phyloP scores from a whole-genome alignment of 2,113 vertebrate species.

The Lethenteron camtschaticum region DNA sequence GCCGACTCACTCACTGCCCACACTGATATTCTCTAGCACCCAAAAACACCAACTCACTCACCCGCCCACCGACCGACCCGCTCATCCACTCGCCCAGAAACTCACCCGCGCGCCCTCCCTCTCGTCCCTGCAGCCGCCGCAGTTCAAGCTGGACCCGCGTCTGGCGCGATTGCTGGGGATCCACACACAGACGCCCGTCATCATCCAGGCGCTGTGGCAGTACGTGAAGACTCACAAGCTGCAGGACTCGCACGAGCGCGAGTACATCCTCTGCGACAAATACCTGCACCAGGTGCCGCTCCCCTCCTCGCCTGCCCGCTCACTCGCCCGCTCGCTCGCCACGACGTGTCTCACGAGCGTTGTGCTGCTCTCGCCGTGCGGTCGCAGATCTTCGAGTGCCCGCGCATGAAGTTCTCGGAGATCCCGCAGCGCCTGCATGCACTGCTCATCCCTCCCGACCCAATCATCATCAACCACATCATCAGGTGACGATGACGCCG shows the following conservation, averaged over 20 bases:
- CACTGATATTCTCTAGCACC: too few relatives aligned
- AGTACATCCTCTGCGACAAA: slow-evolving; percentile 63
- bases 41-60: too few relatives aligned
- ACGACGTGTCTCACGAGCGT: neutral
- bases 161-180: slow-evolving; percentile 57
- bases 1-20: too few relatives aligned
- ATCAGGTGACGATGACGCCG: slow-evolving; percentile 43
- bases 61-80: too few relatives aligned
- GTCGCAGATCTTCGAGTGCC: slow-evolving; percentile 51
- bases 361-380: slow-evolving; percentile 5
- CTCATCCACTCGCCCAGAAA: too few relatives aligned
- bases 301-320: neutral
- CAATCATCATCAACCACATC: slow-evolving; percentile 94
- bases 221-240: slow-evolving; percentile 73
- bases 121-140: slow-evolving; percentile 28
- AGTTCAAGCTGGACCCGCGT: slow-evolving; percentile 56
- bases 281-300: slow-evolving; percentile 54
- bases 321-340: neutral
- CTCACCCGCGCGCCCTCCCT: too few relatives aligned
- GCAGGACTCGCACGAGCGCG: slow-evolving; percentile 57
- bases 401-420: slow-evolving; percentile 63
- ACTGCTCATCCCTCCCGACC: slow-evolving; percentile 95
- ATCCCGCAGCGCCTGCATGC: slow-evolving; percentile 69
- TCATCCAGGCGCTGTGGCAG: slow-evolving; percentile 67
- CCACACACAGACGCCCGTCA: slow-evolving; percentile 60